These are phyloP conservation scores for Macropus fuliginosus DNA, from an alignment of 2,797 vertebrate species.

Conservation along the genomic window DNA sequence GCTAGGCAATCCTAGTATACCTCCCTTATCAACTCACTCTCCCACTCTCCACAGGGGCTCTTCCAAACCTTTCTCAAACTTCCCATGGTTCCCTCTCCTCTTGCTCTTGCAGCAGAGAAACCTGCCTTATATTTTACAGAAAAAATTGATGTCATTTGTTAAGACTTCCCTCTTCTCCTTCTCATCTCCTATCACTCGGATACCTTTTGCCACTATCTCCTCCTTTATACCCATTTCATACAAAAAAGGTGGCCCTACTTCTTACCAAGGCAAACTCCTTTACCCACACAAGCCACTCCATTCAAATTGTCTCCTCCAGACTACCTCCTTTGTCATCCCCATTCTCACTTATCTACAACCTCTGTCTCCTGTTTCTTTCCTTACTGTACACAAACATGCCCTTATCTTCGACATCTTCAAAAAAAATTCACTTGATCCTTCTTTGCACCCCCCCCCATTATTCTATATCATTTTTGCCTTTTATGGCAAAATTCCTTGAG, in stretches of 20 bases:
- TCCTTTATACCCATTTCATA: neutral
- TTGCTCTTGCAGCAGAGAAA: neutral
- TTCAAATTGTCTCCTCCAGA: neutral
- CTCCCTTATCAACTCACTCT: neutral
- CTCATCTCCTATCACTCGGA: neutral
- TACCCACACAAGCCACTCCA: neutral
- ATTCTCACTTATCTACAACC: neutral
- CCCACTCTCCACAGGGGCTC: neutral
- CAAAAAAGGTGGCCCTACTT: neutral
- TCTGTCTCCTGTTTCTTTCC: neutral
- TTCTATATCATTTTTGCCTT: neutral
- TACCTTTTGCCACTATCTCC: neutral
- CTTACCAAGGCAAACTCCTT: neutral
- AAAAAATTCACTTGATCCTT: neutral
- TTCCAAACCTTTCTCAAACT: neutral
- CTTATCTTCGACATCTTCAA: neutral
- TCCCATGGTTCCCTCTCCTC: neutral
- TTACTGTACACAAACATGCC: neutral
- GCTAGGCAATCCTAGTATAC: neutral
- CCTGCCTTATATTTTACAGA: neutral
- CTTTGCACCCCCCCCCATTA: neutral
- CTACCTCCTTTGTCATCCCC: neutral
- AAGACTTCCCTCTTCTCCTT: too few relatives aligned
- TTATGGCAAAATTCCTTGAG: neutral
- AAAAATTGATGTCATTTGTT: neutral